phyloP scores from a whole-genome alignment of 2,797 vertebrate genomes.

The Microctenopoma stevenorrisi region DNA sequence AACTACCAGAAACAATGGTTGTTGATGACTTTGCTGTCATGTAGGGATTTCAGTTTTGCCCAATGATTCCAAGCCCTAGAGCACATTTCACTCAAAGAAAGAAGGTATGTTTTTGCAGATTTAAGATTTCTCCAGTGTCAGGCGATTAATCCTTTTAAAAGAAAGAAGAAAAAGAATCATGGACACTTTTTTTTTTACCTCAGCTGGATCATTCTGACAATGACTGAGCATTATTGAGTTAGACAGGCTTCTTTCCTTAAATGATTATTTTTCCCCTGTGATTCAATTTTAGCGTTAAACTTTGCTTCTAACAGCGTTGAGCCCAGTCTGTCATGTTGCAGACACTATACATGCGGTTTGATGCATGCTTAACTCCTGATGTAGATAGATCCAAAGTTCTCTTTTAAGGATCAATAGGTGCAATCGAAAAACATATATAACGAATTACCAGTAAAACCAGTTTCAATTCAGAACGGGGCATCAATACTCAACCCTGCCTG shows the following conservation, averaged over 20 bases:
- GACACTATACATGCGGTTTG: neutral
- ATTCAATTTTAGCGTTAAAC: neutral
- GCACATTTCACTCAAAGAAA: conserved; percentile 1
- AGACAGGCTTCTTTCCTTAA: neutral
- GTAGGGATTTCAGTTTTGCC: neutral
- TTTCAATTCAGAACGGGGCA: conserved; percentile 11
- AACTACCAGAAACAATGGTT: conserved; percentile 12
- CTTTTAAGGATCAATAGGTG: conserved; percentile 30
- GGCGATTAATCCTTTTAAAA: neutral
- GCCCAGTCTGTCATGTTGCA: conserved; percentile 2
- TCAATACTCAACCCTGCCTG: conserved; percentile 29
- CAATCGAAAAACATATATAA: conserved; percentile 29
- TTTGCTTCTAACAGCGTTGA: neutral
- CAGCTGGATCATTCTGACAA: conserved; percentile 8
- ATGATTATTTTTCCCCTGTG: neutral
- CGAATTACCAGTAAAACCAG: conserved; percentile 32
- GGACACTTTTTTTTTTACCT: neutral
- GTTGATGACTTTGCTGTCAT: neutral
- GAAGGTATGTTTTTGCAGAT: neutral
- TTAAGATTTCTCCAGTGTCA: neutral
- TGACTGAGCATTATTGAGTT: neutral
- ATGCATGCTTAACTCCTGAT: conserved; percentile 2
- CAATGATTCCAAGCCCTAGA: neutral
- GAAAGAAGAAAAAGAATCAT: neutral
- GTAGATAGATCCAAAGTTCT: conserved; percentile 11